Base-by-base conservation (phyloP, 2,113 vertebrate genomes). In the Trichechus manatus region DNA sequence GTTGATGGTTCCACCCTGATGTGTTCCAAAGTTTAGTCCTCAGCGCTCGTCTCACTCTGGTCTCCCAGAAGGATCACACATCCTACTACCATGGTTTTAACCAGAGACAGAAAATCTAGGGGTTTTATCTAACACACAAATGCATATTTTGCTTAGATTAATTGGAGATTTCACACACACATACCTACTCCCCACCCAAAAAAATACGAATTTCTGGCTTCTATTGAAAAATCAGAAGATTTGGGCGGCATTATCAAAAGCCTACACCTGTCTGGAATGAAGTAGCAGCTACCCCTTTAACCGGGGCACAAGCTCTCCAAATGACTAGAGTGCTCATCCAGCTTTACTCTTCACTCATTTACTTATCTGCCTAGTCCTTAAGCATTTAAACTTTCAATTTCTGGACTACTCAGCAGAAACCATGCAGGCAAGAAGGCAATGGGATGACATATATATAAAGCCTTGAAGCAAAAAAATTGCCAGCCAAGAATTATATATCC, bases 161-260 rank as follows among this genome's bases (percentile, higher is more conserved):
- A 64, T 15, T 83, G 27, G 39, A 79, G 42, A 74, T 79, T 87
- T 83, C 44, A 80, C 72, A 97, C 33, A 95, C 10, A 47, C 11
- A 87, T 59, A 85, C 14, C 42, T 84, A 66, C 79, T 33, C 29
- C 39, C 8, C 13, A 47, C 13, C 17, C 19, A 10, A 29, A 29
- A 77, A 15, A 59, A 79, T 86, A 14, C 74, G 25, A 42, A 33
- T 89, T 92, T 94, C 31, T 92, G 63, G 44, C 17, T 92, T 94
- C 61, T 88, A 29, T 83, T 84, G 59, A 81, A 95, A 91, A 91
- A 47, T 20, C 22, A 8, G 42, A 85, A 1, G 7, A 83, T 68
- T 20, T 95, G 17, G 25, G 44, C 29, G 74, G 59, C 42, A 85
- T 75, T 89, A 72, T 27, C 42, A 39, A 96, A 94, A 94, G 31